Base-by-base conservation (phyloP, 2,888 invertebrate genomes). In the Plebejus anna region DNA sequence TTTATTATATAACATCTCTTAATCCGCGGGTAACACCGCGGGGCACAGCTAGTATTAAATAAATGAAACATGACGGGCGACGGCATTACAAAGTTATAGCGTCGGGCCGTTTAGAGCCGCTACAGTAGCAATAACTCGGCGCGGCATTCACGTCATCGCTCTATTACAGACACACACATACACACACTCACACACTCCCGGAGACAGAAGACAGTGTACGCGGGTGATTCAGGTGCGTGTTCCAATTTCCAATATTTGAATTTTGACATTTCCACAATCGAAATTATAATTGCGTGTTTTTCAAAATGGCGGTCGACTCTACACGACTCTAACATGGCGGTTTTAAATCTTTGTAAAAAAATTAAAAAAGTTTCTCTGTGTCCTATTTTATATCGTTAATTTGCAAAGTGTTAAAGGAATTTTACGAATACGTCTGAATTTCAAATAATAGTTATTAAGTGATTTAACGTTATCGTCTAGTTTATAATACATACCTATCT, bases 131-230 rank as follows among this genome's bases (percentile, higher is more conserved):
- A 92, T 94, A 94, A 93, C 94, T 92, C 93, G 92, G 90, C 92
- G 89, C 91, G 91, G 92, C 92, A 94, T 94, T 94, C 94, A 94
- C 94, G 94, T 94, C 94, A 93, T 92, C 94, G 93, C 92, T 94
- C 93, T 92, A 93, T 94, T 94, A 94, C 93, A 88, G 87, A 84
- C 89, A 82, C 87, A 88, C 87, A 88, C 87, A 78, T 72, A 11
- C 78, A 78, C 78, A 77, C 42, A 16, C 79, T 78, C 84, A 77
- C 86, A 83, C 87, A 85, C 86, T 83, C 77, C 75, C 80, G 55
- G 28, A 51, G 28, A 55, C 51, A 66, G 13, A 55, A 32, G 16
- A 73, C 73, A 73, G 73, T 22, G 22, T 73, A 32, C 7, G 16
- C 73, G 55, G 51, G 55, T 32, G 51, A 73, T 55, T 55, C 28